These are phyloP conservation scores for Pristionchus exspectatus DNA, from an alignment of 2,888 invertebrate species.

Conservation along the genomic window DNA sequence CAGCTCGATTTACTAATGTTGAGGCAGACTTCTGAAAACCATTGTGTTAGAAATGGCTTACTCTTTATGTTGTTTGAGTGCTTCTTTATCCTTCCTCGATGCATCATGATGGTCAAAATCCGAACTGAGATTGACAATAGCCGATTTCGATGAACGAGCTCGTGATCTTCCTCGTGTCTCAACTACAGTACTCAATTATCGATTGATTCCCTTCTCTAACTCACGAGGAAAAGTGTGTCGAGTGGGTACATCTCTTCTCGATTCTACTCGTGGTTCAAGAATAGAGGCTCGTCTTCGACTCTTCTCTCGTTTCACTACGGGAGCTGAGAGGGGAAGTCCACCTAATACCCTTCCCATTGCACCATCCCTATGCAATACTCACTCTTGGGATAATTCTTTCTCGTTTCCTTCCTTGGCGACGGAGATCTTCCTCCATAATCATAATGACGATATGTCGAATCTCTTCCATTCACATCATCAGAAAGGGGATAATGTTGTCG, in stretches of 20 bases:
- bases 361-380: conserved; percentile 1
- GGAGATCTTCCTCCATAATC: conserved; percentile 20
- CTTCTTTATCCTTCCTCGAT: conserved; percentile 62
- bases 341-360: conserved; percentile 13
- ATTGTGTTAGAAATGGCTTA: conserved; percentile 52
- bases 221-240: conserved; percentile 43
- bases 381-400: conserved; percentile 47
- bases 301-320: conserved; percentile 31
- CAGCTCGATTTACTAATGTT: neutral
- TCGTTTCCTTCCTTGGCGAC: conserved; percentile 9
- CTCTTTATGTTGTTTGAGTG: conserved; percentile 68
- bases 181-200: conserved; percentile 21
- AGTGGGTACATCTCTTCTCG: conserved; percentile 35
- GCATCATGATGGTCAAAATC: conserved; percentile 67
- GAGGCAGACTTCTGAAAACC: too few relatives aligned
- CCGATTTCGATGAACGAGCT: conserved; percentile 7
- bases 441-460: conserved; percentile 34
- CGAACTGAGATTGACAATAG: conserved; percentile 48
- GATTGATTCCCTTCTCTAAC: neutral
- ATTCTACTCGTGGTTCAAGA: conserved; percentile 17
- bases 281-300: conserved; percentile 18
- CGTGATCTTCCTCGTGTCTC: conserved; percentile 2
- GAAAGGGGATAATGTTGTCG: conserved; percentile 16
- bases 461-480: conserved; percentile 20
- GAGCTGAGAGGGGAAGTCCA: conserved; percentile 36